Evolutionary conservation across 2,113 vertebrate species (phyloP).

Genomic region (Lipotes vexillifer): DNA sequence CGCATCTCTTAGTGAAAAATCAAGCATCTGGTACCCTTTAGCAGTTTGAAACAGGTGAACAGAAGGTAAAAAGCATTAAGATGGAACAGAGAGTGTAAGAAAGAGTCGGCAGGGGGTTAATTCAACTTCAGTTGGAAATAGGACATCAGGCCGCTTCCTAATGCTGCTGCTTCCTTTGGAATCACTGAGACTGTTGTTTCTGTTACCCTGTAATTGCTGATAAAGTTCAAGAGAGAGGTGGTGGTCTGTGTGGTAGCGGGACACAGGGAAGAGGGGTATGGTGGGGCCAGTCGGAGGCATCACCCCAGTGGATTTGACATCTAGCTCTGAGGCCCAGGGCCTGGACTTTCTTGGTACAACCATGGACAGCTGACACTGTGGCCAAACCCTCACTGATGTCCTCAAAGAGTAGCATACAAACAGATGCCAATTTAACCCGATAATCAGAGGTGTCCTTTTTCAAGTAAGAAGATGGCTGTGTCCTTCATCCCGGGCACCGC

Average conservation of each 20-base stretch:
- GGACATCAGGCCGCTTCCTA: background rate
- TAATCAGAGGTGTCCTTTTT: background rate
- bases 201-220: accelerated
- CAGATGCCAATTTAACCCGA: background rate
- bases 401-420: background rate
- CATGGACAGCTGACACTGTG: background rate
- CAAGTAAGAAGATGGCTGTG: background rate
- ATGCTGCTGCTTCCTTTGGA: background rate
- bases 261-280: background rate
- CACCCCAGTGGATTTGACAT: background rate
- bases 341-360: background rate
- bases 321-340: background rate
- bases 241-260: background rate
- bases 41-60: conserved; percentile 10
- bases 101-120: background rate
- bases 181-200: background rate
- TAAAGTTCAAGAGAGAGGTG: background rate
- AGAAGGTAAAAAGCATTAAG: conserved; percentile 18
- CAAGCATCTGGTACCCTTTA: conserved; percentile 40
- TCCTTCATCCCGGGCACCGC: background rate
- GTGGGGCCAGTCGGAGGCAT: accelerated
- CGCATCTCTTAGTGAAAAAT: background rate
- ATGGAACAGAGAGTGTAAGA: background rate
- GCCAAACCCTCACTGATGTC: too few relatives aligned
- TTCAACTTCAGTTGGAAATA: background rate